Evolutionary conservation across 2,888 invertebrate species (phyloP).

Genomic region (Carabus problematicus): DNA sequence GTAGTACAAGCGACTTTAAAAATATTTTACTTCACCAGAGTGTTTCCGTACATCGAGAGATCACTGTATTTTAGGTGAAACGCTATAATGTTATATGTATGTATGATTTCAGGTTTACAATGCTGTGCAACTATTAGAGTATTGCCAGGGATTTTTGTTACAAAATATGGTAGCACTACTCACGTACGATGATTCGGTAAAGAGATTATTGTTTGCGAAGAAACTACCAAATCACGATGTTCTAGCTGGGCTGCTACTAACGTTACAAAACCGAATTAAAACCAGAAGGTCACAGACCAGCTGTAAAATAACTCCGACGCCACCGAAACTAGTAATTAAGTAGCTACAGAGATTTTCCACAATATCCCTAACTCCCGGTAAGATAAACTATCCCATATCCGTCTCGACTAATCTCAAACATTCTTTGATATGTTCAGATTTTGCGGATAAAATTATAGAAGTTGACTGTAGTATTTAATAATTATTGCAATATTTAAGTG

Average conservation of each 20-base stretch:
- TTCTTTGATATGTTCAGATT: no score
- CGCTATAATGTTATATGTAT: neutral
- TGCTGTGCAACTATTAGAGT: slow-evolving; percentile 84
- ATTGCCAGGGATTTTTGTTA: slow-evolving; percentile 87
- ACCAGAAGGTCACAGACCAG: slow-evolving; percentile 58
- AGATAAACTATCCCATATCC: no score
- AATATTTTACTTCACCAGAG: no score
- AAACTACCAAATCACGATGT: slow-evolving; percentile 90
- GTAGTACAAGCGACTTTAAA: no score
- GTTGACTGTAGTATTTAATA: no score
- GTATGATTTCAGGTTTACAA: slow-evolving; percentile 74
- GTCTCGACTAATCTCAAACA: no score
- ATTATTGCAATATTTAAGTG: no score
- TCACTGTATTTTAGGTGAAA: neutral
- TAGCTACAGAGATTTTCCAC: no score
- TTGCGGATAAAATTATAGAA: no score
- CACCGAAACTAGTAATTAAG: slow-evolving; percentile 12
- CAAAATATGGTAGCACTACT: slow-evolving; percentile 95
- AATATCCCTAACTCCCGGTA: no score
- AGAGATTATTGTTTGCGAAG: slow-evolving; percentile 86
- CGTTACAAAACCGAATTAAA: slow-evolving; percentile 83
- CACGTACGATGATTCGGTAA: slow-evolving; percentile 89
- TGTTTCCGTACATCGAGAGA: no score
- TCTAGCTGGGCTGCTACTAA: slow-evolving; percentile 78
- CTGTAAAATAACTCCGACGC: slow-evolving; percentile 23